Evolutionary conservation across 2,888 invertebrate species (phyloP).

Genomic region (Pristionchus exspectatus): DNA sequence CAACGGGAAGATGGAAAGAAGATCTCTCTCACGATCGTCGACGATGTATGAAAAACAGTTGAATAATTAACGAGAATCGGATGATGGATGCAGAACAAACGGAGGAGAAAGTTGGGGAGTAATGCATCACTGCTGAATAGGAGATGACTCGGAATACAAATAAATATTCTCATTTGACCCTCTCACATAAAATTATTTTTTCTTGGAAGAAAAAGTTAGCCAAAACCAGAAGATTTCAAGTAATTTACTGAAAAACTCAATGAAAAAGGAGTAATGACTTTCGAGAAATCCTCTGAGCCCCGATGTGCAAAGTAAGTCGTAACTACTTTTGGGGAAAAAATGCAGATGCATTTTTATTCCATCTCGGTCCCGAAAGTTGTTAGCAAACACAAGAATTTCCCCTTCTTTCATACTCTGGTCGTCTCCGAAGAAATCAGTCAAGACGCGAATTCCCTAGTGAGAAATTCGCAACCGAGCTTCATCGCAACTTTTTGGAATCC

Average conservation of each 20-base stretch:
- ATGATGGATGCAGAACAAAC: slow-evolving; percentile 19
- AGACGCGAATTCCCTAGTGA: neutral
- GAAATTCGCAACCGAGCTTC: neutral
- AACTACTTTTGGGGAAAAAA: too few relatives aligned
- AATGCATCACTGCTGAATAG: neutral
- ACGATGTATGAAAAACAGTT: slow-evolving; percentile 29
- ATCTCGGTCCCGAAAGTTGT: neutral
- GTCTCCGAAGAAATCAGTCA: slow-evolving; percentile 5
- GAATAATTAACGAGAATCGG: neutral
- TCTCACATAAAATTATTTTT: neutral
- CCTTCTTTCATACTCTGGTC: neutral
- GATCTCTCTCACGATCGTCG: neutral
- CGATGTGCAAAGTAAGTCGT: too few relatives aligned
- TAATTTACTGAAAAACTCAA: too few relatives aligned
- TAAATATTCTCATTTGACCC: neutral
- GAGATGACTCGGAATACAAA: neutral
- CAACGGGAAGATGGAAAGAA: neutral
- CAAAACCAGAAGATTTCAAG: too few relatives aligned
- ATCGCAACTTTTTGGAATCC: slow-evolving; percentile 20
- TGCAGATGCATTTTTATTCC: too few relatives aligned
- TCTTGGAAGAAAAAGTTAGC: too few relatives aligned
- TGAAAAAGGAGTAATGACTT: too few relatives aligned
- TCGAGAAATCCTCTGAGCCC: too few relatives aligned
- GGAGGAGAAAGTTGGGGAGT: neutral
- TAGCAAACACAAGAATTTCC: neutral